phyloP scores from a whole-genome alignment of 2,888 invertebrate genomes.

The Parelbella ahira region DNA sequence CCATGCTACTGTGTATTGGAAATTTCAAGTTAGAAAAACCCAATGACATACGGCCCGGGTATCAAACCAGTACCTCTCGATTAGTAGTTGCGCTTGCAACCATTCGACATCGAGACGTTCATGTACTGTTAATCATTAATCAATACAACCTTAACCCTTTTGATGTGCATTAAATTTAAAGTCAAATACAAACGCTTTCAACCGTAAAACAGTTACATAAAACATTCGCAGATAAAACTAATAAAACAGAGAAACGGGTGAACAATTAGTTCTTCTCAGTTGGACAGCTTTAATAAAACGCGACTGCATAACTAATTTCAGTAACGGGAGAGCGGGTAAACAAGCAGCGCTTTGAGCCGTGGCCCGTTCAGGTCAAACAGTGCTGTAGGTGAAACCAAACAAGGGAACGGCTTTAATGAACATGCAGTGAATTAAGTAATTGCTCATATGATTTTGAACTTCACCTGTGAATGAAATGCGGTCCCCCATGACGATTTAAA shows the following conservation, averaged over 20 bases:
- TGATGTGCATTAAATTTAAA: too few species aligned
- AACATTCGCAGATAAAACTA: conserved; percentile 4
- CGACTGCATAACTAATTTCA: conserved; percentile 24
- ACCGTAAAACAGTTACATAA: not conserved
- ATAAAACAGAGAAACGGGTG: not conserved
- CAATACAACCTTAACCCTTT: too few species aligned
- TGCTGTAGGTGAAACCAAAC: conserved; percentile 31
- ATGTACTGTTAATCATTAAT: too few species aligned
- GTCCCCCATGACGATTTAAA: too few species aligned
- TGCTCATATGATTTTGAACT: too few species aligned
- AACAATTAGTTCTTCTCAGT: conserved; percentile 20
- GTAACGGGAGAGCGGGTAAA: conserved; percentile 10
- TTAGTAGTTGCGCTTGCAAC: too few species aligned
- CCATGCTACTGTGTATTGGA: too few species aligned
- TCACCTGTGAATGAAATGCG: too few species aligned
- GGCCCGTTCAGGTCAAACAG: conserved; percentile 33
- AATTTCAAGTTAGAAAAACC: too few species aligned
- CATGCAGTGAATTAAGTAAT: conserved; percentile 38
- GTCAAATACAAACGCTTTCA: not conserved
- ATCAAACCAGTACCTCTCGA: too few species aligned
- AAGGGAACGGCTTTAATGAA: conserved; percentile 36
- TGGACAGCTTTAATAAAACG: conserved; percentile 23
- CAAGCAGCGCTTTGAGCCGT: conserved; percentile 22
- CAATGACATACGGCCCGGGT: too few species aligned
- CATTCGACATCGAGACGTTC: too few species aligned